Evolutionary conservation across 2,888 invertebrate species (phyloP), one percentile per base, ranked within the genome.

Genomic region (Carabus problematicus): DNA sequence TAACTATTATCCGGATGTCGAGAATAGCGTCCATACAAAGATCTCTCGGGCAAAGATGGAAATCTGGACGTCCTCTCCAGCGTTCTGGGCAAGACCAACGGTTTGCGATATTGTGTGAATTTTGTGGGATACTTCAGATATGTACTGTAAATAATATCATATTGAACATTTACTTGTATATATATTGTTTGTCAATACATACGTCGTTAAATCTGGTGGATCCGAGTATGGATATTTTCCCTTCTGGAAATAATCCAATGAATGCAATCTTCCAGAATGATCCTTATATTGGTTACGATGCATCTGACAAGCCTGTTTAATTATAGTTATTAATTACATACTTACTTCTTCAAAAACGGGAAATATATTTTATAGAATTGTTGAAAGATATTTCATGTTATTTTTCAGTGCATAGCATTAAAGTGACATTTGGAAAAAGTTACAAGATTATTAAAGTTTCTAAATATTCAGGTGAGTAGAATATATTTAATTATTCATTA

Each of bases 271-370:
- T 63, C 85, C 86, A 1, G 85, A 80, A 71, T 85, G 84, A 49
- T 88, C 88, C 78, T 85, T 85, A 76, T 88, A 88, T 76, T 87
- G 87, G 75, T 88, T 86, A 70, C 89, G 82, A 72, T 88, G 86
- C 41, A 84, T 79, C 76, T 88, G 89, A 70, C 84, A 83, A 29
- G 84, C 84, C 88, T 88, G 76, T 19, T 75, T 72, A 58, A 12
- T 29, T 39, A 43, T 54, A 40, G n/a, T 14, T 41, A 12, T 40
- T 47, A 47, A 11, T 11, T 47, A 14, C 11, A 47, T 8, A 47
- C 16, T 47, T 47, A 47, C 8, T 7, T 12, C 47, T 14, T 47
- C n/a, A 14, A 2, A 45, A 45, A 45, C 45, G 45, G 7, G 45
- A 45, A 45, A 45, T 14, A 45, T 45, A 45, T 45, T 42, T 3